Base-by-base conservation (phyloP, 2,113 vertebrate species). In the Phylloscopus trochiloides region DNA sequence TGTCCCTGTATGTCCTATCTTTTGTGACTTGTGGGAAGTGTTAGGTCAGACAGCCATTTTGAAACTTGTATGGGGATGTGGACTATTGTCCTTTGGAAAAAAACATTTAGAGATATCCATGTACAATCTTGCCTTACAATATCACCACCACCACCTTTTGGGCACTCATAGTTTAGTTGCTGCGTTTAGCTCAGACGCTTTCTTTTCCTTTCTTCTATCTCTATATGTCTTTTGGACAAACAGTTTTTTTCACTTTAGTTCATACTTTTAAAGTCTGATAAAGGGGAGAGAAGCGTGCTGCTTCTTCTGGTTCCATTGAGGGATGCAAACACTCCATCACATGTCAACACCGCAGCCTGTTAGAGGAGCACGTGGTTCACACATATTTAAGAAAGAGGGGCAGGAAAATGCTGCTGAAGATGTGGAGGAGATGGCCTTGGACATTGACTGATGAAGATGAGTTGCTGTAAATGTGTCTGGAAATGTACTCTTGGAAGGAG, bases 261-360 rank as follows among this genome's bases (percentile, higher is more conserved):
- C 20, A 11, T 34, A 10, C 17, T 74, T 81, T 12, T 22, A 29
- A 50, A 84, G 42, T 29, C 21, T 36, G 18, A 38, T 34, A 43
- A 67, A 50, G 10, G 14, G 5, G 7, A 62, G 29, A 47, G 28
- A 47, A 70, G 13, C 12, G 5, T 63, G 42, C 32, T 75, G 28
- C 34, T 70, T n/a, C 47, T 36, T 8, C 48, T 50, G 22, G 14
- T 75, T 63, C 36, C 13, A 25, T 19, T 77, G 71, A 2, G 13
- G 15, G 21, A 15, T 52, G 34, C 19, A 12, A 52, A 36, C 21
- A 21, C 22, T 42, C 17, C 18, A 21, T 12, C 3, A 1, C 5
- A 3, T 25, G 31, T 6, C 40, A 43, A 2, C 7, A 4, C 26
- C 38, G 45, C 22, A 54, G 15, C n/a, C 48, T 58, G 0, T 28